Evolutionary conservation across 2,797 vertebrate genomes (phyloP), one percentile per base, ranked within the genome.

Genomic region (Chelidonichthys spinosus): DNA sequence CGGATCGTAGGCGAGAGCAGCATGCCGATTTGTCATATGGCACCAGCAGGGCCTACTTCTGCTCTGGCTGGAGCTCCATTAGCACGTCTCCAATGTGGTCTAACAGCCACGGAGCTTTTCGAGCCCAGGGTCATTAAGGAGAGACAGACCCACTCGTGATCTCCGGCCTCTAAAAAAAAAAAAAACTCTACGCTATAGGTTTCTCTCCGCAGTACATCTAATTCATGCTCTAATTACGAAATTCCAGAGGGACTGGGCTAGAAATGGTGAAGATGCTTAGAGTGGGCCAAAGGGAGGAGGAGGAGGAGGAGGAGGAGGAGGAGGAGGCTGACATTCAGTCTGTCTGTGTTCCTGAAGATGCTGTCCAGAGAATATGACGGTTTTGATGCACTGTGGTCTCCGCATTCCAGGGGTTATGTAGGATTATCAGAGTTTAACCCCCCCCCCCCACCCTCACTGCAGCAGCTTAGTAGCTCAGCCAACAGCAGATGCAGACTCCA

Each of bases 11-110:
- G 92, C 91, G 86, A 91, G 87, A 93, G 91, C 90, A 92, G 90
- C 93, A 92, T 89, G 91, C 89, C 84, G 87, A 88, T 92, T 93
- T 89, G 92, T 94, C 92, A 93, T 92, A 93, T 91, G 90, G 92
- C 92, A 92, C 90, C 89, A 89, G 87, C 90, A 91, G 90, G 89
- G 85, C 89, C 88, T 85, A 83, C 89, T 90, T 90, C 90, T 90
- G 91, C 87, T 90, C 87, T 80, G 90, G 89, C 91, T 86, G 82
- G 77, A 88, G 86, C 86, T 87, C 88, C 86, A 87, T 89, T 92
- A 92, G 85, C 83, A 89, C 88, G 80, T 91, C 78, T 86, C 89
- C 89, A 88, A 90, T 90, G 90, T 89, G 89, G 83, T 88, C 89
- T 87, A 87, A 90, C 89, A 90, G 83, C 81, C 89, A 76, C 70